Base-by-base conservation (phyloP, 2,113 vertebrate species). In the Aviceda subcristata region DNA sequence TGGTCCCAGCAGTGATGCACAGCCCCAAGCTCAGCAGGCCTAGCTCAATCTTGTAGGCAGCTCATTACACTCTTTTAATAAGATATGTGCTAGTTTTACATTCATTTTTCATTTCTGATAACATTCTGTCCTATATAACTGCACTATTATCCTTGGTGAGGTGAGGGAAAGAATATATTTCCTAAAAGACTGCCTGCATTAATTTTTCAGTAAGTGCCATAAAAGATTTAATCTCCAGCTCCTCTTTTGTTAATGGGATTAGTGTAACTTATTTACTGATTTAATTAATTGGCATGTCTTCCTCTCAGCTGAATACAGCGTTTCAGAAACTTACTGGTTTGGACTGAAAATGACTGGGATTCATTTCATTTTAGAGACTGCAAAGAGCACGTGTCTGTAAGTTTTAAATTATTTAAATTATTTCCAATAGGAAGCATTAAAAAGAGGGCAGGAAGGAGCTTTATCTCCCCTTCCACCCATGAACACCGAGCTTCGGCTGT, bases 161-260 rank as follows among this genome's bases (percentile, higher is more conserved):
- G 92, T 87, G 90, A 91, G 84, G 95, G 87, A 90, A 50, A 81
- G 90, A 91, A 88, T 56, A 3, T 11, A 51, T 97, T 93, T 88
- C 96, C 94, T 90, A 39, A 57, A 97, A 90, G 90, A 29, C 32
- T 36, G 91, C 79, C 80, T 69, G 82, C 92, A 69, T 92, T 97
- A 66, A 97, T 96, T 95, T 94, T 95, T 90, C 96, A 93, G 73
- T n/a, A 14, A 62, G 20, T 41, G 87, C 93, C 92, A 94, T 95
- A 19, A 85, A 96, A 97, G 96, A 97, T 95, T 60, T 57, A 84
- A 96, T 97, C 96, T 97, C 64, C 80, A n/a, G 72, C 91, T 96
- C 88, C 15, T 56, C 32, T 84, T 87, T 92, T 78, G 93, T 94
- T 97, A 96, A 97, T 92, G 96, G 96, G 91, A 97, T 98, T 88